Evolutionary conservation across 92 coral and sea anemone genomes (phyloP).

Genomic region (Diadumene lineata): DNA sequence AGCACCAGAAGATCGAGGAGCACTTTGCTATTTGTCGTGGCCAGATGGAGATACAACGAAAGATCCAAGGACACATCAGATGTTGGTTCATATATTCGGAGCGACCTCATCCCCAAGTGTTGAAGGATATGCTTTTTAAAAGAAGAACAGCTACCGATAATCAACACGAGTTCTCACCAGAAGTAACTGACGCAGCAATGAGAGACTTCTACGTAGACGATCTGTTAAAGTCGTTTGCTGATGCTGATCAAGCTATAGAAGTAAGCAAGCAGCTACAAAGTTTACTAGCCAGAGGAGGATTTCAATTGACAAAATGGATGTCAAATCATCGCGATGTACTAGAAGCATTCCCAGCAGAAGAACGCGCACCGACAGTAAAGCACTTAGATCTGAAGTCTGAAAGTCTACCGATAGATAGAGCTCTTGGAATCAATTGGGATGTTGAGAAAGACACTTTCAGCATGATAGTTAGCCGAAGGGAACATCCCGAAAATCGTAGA

Average conservation of each 20-base stretch:
- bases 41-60: conserved; percentile 45
- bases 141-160: conserved; percentile 50
- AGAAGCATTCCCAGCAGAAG: conserved; percentile 53
- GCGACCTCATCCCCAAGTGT: conserved; percentile 61
- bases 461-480: conserved; percentile 19
- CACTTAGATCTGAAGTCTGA: conserved; percentile 44
- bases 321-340: conserved; percentile 53
- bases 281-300: conserved; percentile 58
- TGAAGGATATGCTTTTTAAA: conserved; percentile 51
- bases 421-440: conserved; percentile 61
- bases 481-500: conserved; percentile 58
- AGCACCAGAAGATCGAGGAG: conserved; percentile 70
- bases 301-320: conserved; percentile 66
- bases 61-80: conserved; percentile 48
- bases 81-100: conserved; percentile 63
- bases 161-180: conserved; percentile 28
- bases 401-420: conserved; percentile 52
- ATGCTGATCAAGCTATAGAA: conserved; percentile 45
- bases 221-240: conserved; percentile 51
- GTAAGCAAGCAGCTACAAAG: conserved; percentile 50
- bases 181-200: conserved; percentile 41
- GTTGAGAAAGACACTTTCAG: conserved; percentile 47
- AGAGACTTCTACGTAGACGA: conserved; percentile 61
- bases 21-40: conserved; percentile 73
- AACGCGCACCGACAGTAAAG: conserved; percentile 34